Evolutionary conservation across 2,113 vertebrate species (phyloP), one percentile per base, ranked within the genome.

Genomic region (Verasper variegatus): DNA sequence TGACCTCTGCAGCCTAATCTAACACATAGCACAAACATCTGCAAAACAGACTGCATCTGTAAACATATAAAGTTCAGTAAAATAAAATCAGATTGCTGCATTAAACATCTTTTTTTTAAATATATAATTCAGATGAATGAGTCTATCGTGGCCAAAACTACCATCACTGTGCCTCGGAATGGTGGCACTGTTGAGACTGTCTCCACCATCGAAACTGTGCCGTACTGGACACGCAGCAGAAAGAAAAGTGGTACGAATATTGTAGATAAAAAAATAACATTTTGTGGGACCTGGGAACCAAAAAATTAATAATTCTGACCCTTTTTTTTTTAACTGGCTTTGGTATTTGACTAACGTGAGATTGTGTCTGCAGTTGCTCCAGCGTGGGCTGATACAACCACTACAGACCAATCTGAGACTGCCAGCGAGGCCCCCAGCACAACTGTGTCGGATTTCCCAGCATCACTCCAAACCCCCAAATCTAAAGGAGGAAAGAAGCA

Each of bases 101-200:
- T 58, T 12, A 60, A 77, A 54, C 4, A 5, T 61, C 27, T 60
- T 27, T 17, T 42, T 23, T 2, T 63, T 6, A 20, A 40, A 12
- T 61, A 23, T 31, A 3, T 45, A 42, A 42, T 73, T 63, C 80
- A 98, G 97, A 95, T 90, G 17, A 97, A 98, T 40, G 96, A 98
- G 62, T 98, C 97, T 24, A 95, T 98, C 62, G 94, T 97, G 54
- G 94, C 97, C 27, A 97, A 96, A 93, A 98, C 97, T 24, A 98
- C 96, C 5, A 86, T 98, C 73, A 96, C 92, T 27, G 93, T 97
- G n/a, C 95, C 97, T 40, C 91, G 79, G 0, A 95, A 96, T 65
- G 97, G 97, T 0, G 96, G 96, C 3, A 91, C 96, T 8, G 96
- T 97, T 3, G 96, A 98, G 92, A 96, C 96, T 0, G 88, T 97